Percentiles rank a stretch among this genome's conserved stretches.
phyloP scores from a whole-genome alignment of 2,797 vertebrate genomes.

The Hypotaenidia okinawae region DNA sequence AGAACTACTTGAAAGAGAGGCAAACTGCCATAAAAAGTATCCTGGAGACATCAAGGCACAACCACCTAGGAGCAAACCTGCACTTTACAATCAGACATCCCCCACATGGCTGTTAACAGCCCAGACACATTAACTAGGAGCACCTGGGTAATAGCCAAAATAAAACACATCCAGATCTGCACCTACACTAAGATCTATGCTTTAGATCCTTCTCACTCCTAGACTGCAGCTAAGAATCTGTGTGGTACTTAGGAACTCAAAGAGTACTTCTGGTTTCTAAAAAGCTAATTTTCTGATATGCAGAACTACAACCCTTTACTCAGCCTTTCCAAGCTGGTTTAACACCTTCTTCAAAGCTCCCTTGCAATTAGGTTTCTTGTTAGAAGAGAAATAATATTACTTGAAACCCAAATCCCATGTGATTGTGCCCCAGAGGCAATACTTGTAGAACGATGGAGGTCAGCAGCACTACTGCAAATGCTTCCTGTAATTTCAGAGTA shows the following conservation, averaged over 20 bases:
- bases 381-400: constrained; percentile 37
- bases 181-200: background rate
- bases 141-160: constrained; percentile 68
- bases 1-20: constrained; percentile 23
- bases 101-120: constrained; percentile 62
- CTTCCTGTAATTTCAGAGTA: constrained; percentile 57
- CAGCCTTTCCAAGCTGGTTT: background rate
- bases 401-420: constrained; percentile 37
- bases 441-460: constrained; percentile 27
- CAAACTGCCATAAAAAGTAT: constrained; percentile 28
- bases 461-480: constrained; percentile 36
- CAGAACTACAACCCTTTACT: background rate
- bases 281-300: background rate
- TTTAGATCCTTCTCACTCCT: constrained; percentile 23
- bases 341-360: constrained; percentile 29
- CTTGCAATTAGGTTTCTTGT: constrained; percentile 16
- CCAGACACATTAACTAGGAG: constrained; percentile 73
- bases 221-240: background rate
- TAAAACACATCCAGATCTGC: constrained; percentile 57
- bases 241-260: background rate
- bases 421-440: constrained; percentile 49
- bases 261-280: background rate
- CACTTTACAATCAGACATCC: constrained; percentile 63
- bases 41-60: constrained; percentile 55
- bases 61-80: constrained; percentile 35